Conservation (phyloP, 2,888 invertebrate genomes). For the Trilocha varians region DNA sequence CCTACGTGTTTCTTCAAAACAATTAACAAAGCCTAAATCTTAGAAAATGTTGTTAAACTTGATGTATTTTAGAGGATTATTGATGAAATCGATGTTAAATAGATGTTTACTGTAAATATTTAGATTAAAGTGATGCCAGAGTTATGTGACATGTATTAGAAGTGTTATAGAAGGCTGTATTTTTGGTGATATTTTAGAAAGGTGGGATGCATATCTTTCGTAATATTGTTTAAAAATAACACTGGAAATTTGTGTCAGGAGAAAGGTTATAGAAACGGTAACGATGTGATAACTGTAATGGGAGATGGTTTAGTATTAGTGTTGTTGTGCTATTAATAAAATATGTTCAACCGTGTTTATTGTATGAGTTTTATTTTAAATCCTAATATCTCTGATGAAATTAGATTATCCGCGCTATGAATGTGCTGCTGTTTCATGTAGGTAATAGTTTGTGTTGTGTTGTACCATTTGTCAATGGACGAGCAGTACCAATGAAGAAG, state of each 20-base stretch:
- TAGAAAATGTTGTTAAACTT: slow-evolving; percentile 65
- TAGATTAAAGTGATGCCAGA: slow-evolving; percentile 48
- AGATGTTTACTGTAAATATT: slow-evolving; percentile 71
- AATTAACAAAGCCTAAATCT: slow-evolving; percentile 55
- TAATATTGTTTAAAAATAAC: slow-evolving; percentile 44
- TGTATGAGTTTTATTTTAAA: slow-evolving; percentile 21
- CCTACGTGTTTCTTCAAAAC: slow-evolving; percentile 47
- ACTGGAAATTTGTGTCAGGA: slow-evolving; percentile 11
- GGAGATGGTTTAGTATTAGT: slow-evolving; percentile 53
- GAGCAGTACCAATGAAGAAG: no score
- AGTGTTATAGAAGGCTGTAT: slow-evolving; percentile 69
- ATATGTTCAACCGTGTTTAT: slow-evolving; percentile 64
- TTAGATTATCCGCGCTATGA: neutral
- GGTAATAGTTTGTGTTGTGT: no score
- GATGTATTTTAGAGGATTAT: slow-evolving; percentile 72
- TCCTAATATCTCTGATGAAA: neutral
- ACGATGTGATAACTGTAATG: slow-evolving; percentile 62
- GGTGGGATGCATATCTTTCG: slow-evolving; percentile 63
- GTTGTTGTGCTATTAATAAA: slow-evolving; percentile 73
- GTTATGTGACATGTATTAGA: slow-evolving; percentile 52
- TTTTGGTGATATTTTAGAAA: slow-evolving; percentile 70
- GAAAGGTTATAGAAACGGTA: slow-evolving; percentile 37
- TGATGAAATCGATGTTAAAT: slow-evolving; percentile 72
- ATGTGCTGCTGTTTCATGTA: neutral
- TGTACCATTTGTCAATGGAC: no score